Percentiles rank a stretch among this genome's conserved stretches.
Evolutionary conservation across 2,113 vertebrate genomes (phyloP).

Genomic region (Camelus bactrianus): DNA sequence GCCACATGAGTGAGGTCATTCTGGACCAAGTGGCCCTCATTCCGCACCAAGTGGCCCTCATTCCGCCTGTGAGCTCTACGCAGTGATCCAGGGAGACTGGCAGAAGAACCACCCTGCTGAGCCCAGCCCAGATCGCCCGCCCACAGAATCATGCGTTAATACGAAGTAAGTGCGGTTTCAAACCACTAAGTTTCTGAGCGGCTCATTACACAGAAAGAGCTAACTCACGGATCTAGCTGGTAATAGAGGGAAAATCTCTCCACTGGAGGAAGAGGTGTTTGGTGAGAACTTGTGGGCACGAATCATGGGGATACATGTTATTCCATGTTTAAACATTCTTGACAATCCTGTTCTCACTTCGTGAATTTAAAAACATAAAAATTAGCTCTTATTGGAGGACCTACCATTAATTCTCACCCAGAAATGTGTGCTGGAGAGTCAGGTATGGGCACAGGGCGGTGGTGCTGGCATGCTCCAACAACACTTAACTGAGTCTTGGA

Average conservation of each 20-base stretch:
- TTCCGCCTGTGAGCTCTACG: not conserved
- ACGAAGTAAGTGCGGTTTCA: not conserved
- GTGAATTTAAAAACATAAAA: conserved; percentile 56
- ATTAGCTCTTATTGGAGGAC: not conserved
- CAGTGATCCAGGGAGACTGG: not conserved
- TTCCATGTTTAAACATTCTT: conserved; percentile 20
- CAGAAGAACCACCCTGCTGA: not conserved
- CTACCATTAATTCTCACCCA: not conserved
- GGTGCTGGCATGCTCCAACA: not conserved
- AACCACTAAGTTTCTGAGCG: not conserved
- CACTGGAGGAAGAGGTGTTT: not conserved
- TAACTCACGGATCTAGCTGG: not conserved
- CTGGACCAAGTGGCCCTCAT: not conserved
- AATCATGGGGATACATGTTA: conserved; percentile 28
- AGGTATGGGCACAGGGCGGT: not conserved
- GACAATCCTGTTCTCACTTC: not conserved
- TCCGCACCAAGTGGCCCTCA: not conserved
- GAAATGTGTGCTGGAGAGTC: not conserved
- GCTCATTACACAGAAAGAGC: not conserved
- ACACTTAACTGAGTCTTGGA: not conserved
- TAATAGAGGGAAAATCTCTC: not conserved
- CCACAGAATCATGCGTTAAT: not conserved
- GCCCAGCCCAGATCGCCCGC: not conserved
- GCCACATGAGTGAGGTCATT: not conserved
- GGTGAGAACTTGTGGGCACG: not conserved